phyloP scores from a whole-genome alignment of 1,140 invertebrate species.

The Aphaenogaster ashmeadi region DNA sequence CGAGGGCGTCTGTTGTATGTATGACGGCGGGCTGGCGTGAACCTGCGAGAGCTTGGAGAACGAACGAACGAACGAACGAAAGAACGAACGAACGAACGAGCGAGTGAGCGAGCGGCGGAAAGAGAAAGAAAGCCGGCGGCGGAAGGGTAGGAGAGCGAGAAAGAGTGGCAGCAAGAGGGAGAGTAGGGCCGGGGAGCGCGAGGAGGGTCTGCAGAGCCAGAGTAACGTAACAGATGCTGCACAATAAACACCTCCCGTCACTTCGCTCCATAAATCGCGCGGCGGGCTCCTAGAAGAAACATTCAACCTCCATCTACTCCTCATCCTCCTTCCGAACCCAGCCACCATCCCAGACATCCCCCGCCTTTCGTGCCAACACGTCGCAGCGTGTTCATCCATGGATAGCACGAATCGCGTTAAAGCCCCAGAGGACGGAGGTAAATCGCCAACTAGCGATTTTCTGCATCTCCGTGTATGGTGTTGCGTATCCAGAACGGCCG shows the following conservation, averaged over 20 bases:
- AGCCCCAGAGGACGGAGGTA: constrained; percentile 64
- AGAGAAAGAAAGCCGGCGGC: constrained; percentile 59
- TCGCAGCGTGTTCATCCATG: constrained; percentile 59
- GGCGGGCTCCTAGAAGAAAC: constrained; percentile 85
- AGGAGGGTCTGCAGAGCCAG: constrained; percentile 75
- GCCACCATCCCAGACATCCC: constrained; percentile 68
- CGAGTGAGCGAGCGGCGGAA: constrained; percentile 47
- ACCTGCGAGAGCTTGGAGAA: constrained; percentile 78
- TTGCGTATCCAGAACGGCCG: constrained; percentile 24
- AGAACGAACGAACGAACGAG: constrained; percentile 60
- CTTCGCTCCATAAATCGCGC: constrained; percentile 87
- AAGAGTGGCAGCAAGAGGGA: constrained; percentile 46
- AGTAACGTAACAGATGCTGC: constrained; percentile 86
- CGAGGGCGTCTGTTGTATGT: constrained; percentile 86
- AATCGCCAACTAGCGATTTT: constrained; percentile 69
- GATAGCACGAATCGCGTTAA: constrained; percentile 66
- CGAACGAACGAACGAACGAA: constrained; percentile 66
- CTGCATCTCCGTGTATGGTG: constrained; percentile 27
- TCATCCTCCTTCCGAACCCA: constrained; percentile 77
- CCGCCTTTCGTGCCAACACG: constrained; percentile 67
- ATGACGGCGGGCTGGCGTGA: constrained; percentile 84
- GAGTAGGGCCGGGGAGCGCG: constrained; percentile 67
- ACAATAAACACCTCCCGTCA: constrained; percentile 87
- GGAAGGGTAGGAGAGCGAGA: constrained; percentile 57
- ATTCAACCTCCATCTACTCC: constrained; percentile 83